Base-by-base conservation (phyloP, 2,113 vertebrate species). In the Actenoides hombroni region DNA sequence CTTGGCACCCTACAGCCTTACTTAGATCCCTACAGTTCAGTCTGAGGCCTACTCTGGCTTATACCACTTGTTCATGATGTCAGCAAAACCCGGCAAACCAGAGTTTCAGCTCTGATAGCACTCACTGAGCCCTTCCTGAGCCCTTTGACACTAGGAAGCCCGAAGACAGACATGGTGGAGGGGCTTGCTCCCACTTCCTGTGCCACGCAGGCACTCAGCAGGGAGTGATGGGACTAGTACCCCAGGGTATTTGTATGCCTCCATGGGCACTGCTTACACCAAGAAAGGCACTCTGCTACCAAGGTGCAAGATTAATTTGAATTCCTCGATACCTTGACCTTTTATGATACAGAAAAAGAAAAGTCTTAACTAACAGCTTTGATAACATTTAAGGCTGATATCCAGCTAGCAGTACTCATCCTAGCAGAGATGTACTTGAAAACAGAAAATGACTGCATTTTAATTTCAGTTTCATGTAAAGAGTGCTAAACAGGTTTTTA, bases 151-250 rank as follows among this genome's bases (percentile, higher is more conserved):
- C 14, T 2, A 3, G 39, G 33, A 74, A 86, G 20, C 49, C 26
- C 4, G 1, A 21, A 49, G 35, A 18, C 0, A 2, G 25, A 23
- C 1, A 9, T 1, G 1, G 13, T 7, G 1, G 25, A 59, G 16
- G 35, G 24, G 8, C 18, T 77, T 2, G 2, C 40, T 44, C 29
- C 28, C 18, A 15, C 5, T 61, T 57, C 53, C n/a, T 1, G 0
- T 57, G 21, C 37, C 33, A 25, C 7, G 28, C 0, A 1, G n/a
- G 7, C 20, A 28, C 35, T 25, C 49, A 14, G 33, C 59, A 53
- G 8, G 2, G 2, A 65, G 49, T 12, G 16, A 63, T 0, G 1
- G 24, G 24, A 9, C 25, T 44, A 3, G 6, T 48, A 28, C 11
- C 29, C 20, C 0, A 0, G 16, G 3, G 9, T 48, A 39, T 42